phyloP scores from a whole-genome alignment of 1,140 invertebrate genomes.

The Onthophagus taurus region DNA sequence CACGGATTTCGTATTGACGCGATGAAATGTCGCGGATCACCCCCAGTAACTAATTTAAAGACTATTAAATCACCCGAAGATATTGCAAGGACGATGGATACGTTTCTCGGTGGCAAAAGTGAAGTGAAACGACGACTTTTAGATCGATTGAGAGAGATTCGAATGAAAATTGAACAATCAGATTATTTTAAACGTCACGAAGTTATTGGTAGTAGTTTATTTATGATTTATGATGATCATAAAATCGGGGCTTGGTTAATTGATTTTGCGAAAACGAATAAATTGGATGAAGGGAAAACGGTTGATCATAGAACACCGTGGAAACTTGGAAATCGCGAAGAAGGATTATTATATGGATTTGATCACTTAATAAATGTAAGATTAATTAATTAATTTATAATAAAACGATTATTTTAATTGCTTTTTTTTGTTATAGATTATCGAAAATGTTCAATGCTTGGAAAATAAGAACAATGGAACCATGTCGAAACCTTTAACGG shows the following conservation, averaged over 20 bases:
- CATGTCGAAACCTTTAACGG: too few relatives aligned
- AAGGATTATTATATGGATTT: constrained; percentile 84
- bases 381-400: too few relatives aligned
- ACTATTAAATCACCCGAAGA: constrained; percentile 67
- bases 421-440: too few relatives aligned
- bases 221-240: constrained; percentile 84
- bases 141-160: constrained; percentile 65
- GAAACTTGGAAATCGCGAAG: constrained; percentile 88
- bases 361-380: constrained; percentile 67
- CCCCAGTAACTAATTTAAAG: constrained; percentile 67
- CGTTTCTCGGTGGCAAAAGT: constrained; percentile 62
- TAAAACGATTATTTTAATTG: too few relatives aligned
- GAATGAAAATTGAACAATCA: constrained; percentile 70
- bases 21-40: constrained; percentile 69
- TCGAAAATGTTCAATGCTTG: too few relatives aligned
- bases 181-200: constrained; percentile 84
- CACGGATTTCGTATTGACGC: constrained; percentile 95
- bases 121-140: constrained; percentile 60
- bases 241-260: constrained; percentile 89
- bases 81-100: constrained; percentile 66
- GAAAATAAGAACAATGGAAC: too few relatives aligned
- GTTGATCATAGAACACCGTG: constrained; percentile 71
- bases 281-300: constrained; percentile 56
- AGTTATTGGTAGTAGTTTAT: constrained; percentile 89
- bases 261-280: constrained; percentile 88